These are phyloP conservation scores for Cremastinae sp. DNA, from an alignment of 2,888 invertebrate species.

Conservation along the genomic window DNA sequence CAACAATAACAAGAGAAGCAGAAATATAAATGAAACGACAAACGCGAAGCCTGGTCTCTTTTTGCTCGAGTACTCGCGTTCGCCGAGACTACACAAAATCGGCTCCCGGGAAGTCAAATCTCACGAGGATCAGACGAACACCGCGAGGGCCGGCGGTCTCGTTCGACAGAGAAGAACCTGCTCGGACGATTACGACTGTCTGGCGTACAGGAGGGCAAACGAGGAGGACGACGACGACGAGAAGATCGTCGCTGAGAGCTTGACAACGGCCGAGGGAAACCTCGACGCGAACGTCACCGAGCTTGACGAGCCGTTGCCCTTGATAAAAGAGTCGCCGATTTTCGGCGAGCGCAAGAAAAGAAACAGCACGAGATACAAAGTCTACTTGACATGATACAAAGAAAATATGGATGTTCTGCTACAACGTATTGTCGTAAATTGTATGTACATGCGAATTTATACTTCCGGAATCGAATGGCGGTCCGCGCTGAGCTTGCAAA, in stretches of 20 bases:
- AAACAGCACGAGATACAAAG: slow-evolving; percentile 74
- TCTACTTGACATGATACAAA: slow-evolving; percentile 65
- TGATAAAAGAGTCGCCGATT: slow-evolving; percentile 20
- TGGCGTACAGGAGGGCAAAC: slow-evolving; percentile 42
- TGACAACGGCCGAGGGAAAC: neutral
- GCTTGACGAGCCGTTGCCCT: neutral
- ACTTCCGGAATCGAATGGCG: no score
- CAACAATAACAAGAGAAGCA: slow-evolving; percentile 12
- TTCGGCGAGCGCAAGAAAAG: slow-evolving; percentile 64
- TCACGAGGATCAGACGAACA: slow-evolving; percentile 33
- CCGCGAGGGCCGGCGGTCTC: slow-evolving; percentile 36
- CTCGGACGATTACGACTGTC: slow-evolving; percentile 71
- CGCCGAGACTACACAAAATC: slow-evolving; percentile 65
- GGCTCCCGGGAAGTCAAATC: slow-evolving; percentile 53
- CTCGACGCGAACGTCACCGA: neutral
- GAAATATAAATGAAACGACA: slow-evolving; percentile 64
- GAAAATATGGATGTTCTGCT: neutral
- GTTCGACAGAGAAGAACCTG: slow-evolving; percentile 68
- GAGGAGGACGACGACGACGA: slow-evolving; percentile 40
- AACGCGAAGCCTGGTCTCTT: neutral
- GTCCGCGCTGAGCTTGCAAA: no score
- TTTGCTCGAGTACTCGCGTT: slow-evolving; percentile 44
- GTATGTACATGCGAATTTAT: neutral
- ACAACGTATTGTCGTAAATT: neutral
- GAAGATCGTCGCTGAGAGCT: slow-evolving; percentile 3